Evolutionary conservation across 1,140 invertebrate species (phyloP), one percentile per base, ranked within the genome.

Genomic region (Philopotamus ludificatus): DNA sequence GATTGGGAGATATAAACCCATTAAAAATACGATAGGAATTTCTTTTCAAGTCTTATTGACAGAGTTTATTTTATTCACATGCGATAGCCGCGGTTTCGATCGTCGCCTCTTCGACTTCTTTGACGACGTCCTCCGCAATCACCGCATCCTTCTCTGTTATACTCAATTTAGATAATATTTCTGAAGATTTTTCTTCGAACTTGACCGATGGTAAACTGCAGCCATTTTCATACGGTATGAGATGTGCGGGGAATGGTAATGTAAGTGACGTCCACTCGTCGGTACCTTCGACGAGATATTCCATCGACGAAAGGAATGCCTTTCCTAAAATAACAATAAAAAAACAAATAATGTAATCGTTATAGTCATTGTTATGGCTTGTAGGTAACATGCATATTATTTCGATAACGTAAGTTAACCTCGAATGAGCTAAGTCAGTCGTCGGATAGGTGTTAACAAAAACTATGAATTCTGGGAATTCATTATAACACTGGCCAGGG

Each of bases 261-360:
- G 60, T 77, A 70, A 89, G 88, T 18, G 83, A 85, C 12, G 87
- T 90, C 89, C 89, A 91, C 72, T 89, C 87, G 70, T 87, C 85
- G 50, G 84, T 85, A 28, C 85, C 82, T 34, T 79, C 76, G 71
- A 89, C 88, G 57, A 92, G 75, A 71, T 86, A 91, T 80, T 94
- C 91, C 51, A 93, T 86, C n/a, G 87, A 90, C 71, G 90, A 89
- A 20, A 94, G 78, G 78, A 94, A 94, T 62, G 82, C 83, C 79
- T 90, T 90, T 22, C 84, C 83, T 84, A 71, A 26, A 73, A 72
- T 59, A 28, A 68, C 23, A 59, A n/a, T n/a, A n/a, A 34, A 28
- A 34, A 54, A 54, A 34, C 9, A 54, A 28, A 28, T n/a, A n/a
- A n/a, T n/a, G n/a, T n/a, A 9, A 21, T 34, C 26, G 22, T 12